phyloP scores from a whole-genome alignment of 2,113 vertebrate species.

The Empidonax alnorum region DNA sequence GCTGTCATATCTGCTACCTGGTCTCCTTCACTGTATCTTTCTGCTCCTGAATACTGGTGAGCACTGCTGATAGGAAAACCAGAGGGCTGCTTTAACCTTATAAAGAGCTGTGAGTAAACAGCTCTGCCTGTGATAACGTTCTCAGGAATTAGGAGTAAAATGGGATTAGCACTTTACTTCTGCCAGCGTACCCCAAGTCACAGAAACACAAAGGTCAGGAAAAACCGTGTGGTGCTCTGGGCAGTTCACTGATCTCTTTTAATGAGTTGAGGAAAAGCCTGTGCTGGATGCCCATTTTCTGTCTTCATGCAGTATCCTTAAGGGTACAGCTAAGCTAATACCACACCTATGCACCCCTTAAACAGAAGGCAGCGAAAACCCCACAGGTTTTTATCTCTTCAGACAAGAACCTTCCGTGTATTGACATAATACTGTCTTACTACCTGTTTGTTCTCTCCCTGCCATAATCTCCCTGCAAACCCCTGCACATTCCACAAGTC shows the following conservation, averaged over 20 bases:
- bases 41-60: neutral
- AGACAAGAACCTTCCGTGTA: neutral
- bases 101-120: neutral
- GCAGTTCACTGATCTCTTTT: neutral
- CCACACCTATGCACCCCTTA: neutral
- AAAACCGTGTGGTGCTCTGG: neutral
- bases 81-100: neutral
- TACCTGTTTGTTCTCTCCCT: neutral
- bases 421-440: neutral
- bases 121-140: neutral
- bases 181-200: neutral
- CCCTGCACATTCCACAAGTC: fast-evolving
- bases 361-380: neutral
- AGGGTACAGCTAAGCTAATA: neutral
- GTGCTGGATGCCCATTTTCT: neutral
- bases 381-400: neutral
- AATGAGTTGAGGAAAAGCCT: neutral
- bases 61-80: neutral
- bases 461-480: neutral
- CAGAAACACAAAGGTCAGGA: neutral
- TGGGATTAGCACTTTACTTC: neutral
- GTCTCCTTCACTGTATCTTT: neutral
- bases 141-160: neutral
- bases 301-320: neutral
- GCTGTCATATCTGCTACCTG: neutral